Evolutionary conservation across 2,797 vertebrate genomes (phyloP).

Genomic region (Scolopax rusticola): DNA sequence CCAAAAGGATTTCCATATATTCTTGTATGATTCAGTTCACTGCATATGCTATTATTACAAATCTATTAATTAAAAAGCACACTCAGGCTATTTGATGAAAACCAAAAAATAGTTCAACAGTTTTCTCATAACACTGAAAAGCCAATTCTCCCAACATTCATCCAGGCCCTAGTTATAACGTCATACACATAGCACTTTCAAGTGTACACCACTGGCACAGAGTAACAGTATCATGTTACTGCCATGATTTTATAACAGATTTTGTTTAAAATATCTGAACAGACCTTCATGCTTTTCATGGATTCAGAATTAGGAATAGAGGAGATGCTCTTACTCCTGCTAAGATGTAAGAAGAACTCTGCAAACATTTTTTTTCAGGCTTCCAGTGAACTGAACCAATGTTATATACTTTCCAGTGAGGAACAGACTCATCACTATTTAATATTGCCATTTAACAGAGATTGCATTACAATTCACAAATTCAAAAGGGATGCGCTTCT

Average conservation of each 20-base stretch:
- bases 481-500: background rate
- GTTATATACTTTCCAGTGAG: background rate
- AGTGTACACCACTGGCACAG: background rate
- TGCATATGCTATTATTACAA: background rate
- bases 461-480: background rate
- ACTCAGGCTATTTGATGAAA: background rate
- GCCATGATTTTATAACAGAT: background rate
- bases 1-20: background rate
- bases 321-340: background rate
- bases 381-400: background rate
- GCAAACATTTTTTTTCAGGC: background rate
- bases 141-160: background rate
- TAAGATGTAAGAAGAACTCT: background rate
- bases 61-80: constrained; percentile 1
- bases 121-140: background rate
- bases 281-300: background rate
- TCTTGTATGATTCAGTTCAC: background rate
- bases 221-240: background rate
- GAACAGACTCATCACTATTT: background rate
- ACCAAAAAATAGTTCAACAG: background rate
- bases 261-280: background rate
- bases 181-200: background rate
- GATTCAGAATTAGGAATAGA: background rate
- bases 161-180: background rate
- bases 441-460: background rate